Evolutionary conservation across 2,888 invertebrate species (phyloP).

Genomic region (Anodontia alba): DNA sequence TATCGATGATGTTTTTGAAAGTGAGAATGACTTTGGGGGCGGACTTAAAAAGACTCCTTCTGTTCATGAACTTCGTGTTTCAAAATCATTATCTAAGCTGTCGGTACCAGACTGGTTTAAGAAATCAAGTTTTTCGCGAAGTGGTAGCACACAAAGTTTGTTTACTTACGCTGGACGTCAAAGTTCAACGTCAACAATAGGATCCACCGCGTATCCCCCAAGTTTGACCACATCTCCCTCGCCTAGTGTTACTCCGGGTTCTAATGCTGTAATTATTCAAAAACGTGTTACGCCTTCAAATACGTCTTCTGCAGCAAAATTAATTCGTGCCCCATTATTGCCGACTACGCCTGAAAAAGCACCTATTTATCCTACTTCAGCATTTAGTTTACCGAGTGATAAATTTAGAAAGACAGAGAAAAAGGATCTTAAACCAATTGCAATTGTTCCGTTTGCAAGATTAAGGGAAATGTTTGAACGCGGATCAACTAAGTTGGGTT

Average conservation of each 20-base stretch:
- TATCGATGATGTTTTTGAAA: conserved; percentile 73
- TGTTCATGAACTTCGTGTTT: conserved; percentile 96
- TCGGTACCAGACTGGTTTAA: conserved; percentile 98
- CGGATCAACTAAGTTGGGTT: conserved; percentile 37
- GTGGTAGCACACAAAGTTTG: conserved; percentile 76
- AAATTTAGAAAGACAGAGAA: conserved; percentile 75
- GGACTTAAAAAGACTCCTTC: conserved; percentile 90
- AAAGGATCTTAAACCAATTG: conserved; percentile 77
- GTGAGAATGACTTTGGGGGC: conserved; percentile 60
- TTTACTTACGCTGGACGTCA: conserved; percentile 68
- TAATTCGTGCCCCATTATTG: conserved; percentile 66
- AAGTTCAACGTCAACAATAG: conserved; percentile 76
- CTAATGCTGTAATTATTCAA: conserved; percentile 78
- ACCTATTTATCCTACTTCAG: conserved; percentile 56
- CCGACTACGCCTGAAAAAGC: conserved; percentile 70
- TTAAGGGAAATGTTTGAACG: conserved; percentile 79
- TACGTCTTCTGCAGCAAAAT: conserved; percentile 56
- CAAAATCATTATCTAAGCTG: conserved; percentile 96
- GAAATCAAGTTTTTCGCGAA: conserved; percentile 84
- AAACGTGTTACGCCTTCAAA: conserved; percentile 76
- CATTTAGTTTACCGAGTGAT: conserved; percentile 76
- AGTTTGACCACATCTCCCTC: conserved; percentile 76
- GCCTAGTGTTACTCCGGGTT: conserved; percentile 70
- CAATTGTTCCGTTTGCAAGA: conserved; percentile 79
- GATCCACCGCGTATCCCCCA: conserved; percentile 71